Conservation (phyloP, 2,113 vertebrate species). For the Hipposideros armiger region DNA sequence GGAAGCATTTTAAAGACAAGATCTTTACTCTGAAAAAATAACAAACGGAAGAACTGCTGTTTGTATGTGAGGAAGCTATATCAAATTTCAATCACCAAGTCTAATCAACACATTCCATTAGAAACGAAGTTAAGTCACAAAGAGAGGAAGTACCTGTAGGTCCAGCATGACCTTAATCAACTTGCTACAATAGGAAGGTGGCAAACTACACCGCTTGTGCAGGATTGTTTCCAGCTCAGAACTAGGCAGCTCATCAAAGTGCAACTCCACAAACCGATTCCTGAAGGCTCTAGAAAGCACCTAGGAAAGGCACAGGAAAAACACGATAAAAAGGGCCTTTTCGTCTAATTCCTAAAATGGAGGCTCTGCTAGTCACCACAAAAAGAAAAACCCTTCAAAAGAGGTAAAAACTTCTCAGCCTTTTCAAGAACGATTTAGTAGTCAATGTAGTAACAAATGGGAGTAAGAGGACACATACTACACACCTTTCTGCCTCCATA, state of each 20-base stretch:
- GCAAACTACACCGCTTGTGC: constrained; percentile 95
- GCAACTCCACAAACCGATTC: constrained; percentile 98
- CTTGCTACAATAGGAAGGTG: constrained; percentile 96
- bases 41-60: background rate
- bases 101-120: background rate
- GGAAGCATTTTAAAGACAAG: background rate
- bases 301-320: constrained; percentile 83
- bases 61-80: background rate
- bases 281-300: constrained; percentile 97
- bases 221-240: constrained; percentile 95
- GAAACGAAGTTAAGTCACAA: background rate
- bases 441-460: background rate
- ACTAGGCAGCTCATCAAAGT: constrained; percentile 97
- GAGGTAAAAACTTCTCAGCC: background rate
- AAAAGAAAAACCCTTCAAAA: constrained; percentile 1
- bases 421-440: background rate
- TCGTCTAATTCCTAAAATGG: background rate
- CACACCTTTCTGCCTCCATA: constrained; percentile 98
- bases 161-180: constrained; percentile 97
- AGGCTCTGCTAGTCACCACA: background rate
- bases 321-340: background rate
- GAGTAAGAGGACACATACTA: background rate
- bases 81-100: constrained; percentile 7
- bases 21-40: background rate
- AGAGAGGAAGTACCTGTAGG: constrained; percentile 91